phyloP scores from a whole-genome alignment of 2,888 invertebrate species.

The Neoaliturus tenellus region DNA sequence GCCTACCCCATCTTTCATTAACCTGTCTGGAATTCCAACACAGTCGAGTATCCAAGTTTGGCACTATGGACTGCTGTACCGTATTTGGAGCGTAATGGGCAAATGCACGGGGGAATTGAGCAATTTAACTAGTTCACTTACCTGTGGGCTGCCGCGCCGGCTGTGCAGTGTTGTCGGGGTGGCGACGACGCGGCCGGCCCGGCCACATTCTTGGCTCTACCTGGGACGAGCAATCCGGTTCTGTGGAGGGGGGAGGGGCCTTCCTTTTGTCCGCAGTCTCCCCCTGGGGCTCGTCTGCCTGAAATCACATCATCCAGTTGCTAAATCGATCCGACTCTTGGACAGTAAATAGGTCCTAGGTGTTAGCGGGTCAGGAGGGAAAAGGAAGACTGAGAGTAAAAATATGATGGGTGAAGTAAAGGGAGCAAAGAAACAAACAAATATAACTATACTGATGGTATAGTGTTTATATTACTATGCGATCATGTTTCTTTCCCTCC shows the following conservation, averaged over 20 bases:
- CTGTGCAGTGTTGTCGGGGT: not conserved
- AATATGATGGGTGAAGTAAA: no score
- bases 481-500: no score
- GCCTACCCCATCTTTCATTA: no score
- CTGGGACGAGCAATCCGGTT: constrained; percentile 34
- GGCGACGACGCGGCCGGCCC: not conserved
- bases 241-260: constrained; percentile 9
- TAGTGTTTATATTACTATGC: no score
- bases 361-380: no score
- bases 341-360: no score
- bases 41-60: not conserved
- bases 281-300: constrained; percentile 27
- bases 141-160: not conserved
- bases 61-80: not conserved
- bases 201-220: constrained; percentile 43
- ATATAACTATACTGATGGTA: no score
- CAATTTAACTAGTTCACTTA: constrained; percentile 17
- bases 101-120: not conserved
- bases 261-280: constrained; percentile 35
- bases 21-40: no score
- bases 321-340: no score
- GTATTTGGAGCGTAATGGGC: not conserved
- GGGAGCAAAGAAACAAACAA: no score
- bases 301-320: constrained; percentile 1
- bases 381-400: no score